A percentile compares a stretch with the other conserved stretches of the same genome.
phyloP scores from a whole-genome alignment of 2,797 vertebrate genomes.

The Enteromius thamalakanensis region DNA sequence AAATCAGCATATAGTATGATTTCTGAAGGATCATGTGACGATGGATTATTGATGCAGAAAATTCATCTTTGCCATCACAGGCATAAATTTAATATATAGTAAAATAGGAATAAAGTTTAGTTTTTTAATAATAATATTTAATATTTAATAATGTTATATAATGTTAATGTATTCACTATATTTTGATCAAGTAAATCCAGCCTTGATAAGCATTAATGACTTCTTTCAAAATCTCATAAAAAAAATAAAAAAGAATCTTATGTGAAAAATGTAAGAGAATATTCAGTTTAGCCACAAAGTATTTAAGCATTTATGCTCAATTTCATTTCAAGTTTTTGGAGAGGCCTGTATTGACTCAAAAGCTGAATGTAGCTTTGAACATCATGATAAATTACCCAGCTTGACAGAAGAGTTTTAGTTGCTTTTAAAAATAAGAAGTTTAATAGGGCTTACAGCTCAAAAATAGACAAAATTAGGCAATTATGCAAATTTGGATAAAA shows the following conservation, averaged over 20 bases:
- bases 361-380: neutral
- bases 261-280: neutral
- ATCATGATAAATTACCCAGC: conserved; percentile 10
- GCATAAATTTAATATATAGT: neutral
- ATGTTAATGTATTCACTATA: neutral
- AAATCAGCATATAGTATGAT: neutral
- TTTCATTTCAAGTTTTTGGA: neutral
- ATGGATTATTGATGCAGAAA: neutral
- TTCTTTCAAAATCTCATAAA: neutral
- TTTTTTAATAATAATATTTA: neutral
- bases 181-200: neutral
- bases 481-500: too few relatives aligned
- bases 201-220: neutral
- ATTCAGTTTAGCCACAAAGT: neutral
- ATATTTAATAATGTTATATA: neutral
- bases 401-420: neutral
- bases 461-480: neutral
- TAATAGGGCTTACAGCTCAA: neutral
- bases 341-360: neutral
- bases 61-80: neutral
- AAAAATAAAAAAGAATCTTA: too few relatives aligned
- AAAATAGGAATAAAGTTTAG: neutral
- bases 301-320: neutral
- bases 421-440: conserved; percentile 1
- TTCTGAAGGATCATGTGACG: neutral